These are phyloP conservation scores for Drosophila nr. fundita DNA, from an alignment of 2,888 invertebrate species.

Conservation along the genomic window DNA sequence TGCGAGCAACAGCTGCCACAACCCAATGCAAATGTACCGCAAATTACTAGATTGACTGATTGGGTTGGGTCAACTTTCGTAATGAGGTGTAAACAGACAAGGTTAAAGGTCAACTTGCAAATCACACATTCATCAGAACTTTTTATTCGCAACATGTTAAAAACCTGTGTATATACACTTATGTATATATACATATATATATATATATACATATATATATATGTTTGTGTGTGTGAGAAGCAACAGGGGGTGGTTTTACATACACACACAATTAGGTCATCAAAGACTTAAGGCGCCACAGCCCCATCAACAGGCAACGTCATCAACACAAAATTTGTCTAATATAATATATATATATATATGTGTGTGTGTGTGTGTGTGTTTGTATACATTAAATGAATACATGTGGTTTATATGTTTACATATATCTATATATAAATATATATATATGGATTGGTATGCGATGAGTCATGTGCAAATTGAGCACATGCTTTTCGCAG, in stretches of 20 bases:
- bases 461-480: conserved; percentile 40
- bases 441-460: background rate
- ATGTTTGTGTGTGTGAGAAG: conserved; percentile 7
- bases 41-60: conserved; percentile 19
- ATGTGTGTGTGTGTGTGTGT: background rate
- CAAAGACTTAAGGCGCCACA: conserved; percentile 52
- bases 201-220: background rate
- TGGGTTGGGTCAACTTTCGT: conserved; percentile 2
- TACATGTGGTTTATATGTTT: conserved; percentile 1
- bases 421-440: background rate
- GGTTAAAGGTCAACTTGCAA: conserved; percentile 20
- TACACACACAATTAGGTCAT: conserved; percentile 53
- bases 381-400: background rate
- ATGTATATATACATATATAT: background rate
- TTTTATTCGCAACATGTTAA: background rate
- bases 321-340: conserved; percentile 19
- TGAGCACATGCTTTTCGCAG: conserved; percentile 17
- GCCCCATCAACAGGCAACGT: conserved; percentile 46
- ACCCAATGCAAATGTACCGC: conserved; percentile 12
- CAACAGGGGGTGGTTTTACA: conserved; percentile 47
- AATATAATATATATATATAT: background rate
- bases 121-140: background rate
- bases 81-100: background rate
- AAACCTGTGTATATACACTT: background rate
- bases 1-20: conserved; percentile 50